Conservation (phyloP, 1,140 invertebrate genomes). For the Medauroidea extradentata region DNA sequence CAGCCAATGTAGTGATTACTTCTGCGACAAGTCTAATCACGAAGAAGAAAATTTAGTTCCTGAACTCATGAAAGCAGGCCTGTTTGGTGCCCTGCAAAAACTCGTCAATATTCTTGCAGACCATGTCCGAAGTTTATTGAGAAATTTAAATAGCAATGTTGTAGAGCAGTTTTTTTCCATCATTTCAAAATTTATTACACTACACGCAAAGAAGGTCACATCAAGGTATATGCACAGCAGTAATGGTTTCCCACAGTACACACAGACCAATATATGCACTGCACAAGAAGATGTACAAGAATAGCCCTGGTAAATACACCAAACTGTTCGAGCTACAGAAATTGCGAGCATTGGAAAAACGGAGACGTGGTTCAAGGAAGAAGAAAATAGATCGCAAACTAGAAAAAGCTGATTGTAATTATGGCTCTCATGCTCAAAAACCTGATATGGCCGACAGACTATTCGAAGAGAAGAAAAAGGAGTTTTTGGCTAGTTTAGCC, state of each 20-base stretch:
- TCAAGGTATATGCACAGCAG: conserved; percentile 26
- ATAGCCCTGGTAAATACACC: conserved; percentile 1
- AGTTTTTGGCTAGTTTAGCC: too few species aligned
- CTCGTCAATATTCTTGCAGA: neutral
- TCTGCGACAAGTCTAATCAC: conserved; percentile 21
- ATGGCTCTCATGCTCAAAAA: conserved; percentile 20
- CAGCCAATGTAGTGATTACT: conserved; percentile 24
- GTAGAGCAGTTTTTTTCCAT: conserved; percentile 39
- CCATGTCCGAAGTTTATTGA: conserved; percentile 29
- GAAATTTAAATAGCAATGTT: conserved; percentile 40
- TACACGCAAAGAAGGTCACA: conserved; percentile 28
- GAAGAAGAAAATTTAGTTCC: conserved; percentile 25
- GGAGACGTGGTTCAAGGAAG: neutral
- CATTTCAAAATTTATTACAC: conserved; percentile 36
- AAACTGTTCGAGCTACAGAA: conserved; percentile 1
- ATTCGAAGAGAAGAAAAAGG: neutral
- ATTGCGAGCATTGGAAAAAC: conserved; percentile 7
- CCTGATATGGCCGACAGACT: conserved; percentile 13
- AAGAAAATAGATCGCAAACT: neutral
- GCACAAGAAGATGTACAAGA: neutral
- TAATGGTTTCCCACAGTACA: conserved; percentile 32
- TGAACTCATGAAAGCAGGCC: conserved; percentile 10
- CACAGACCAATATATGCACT: conserved; percentile 1
- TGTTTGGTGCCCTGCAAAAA: neutral
- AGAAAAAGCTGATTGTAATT: conserved; percentile 18